Percentiles rank a stretch among this genome's conserved stretches.
phyloP scores from a whole-genome alignment of 2,113 vertebrate genomes.

The Paramisgurnus dabryanus region DNA sequence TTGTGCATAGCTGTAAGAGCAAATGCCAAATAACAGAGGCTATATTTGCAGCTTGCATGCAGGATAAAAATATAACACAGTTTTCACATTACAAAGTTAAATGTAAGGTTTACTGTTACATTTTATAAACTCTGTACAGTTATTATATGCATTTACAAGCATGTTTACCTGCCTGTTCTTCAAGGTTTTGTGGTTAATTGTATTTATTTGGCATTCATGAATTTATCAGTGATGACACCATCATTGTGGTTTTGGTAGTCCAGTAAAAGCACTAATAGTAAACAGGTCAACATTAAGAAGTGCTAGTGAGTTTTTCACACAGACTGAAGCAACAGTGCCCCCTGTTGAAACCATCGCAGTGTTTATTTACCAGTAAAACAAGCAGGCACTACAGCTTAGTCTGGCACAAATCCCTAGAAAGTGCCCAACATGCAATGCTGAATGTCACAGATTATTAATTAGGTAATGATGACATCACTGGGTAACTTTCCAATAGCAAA shows the following conservation, averaged over 20 bases:
- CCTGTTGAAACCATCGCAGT: slow-evolving; percentile 61
- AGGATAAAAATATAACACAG: background rate
- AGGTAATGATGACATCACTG: no score
- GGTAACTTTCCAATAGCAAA: no score
- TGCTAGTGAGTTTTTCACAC: background rate
- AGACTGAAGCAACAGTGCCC: slow-evolving; percentile 70
- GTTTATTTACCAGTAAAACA: no score
- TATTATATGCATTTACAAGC: background rate
- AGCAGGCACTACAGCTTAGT: no score
- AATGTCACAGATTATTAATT: no score
- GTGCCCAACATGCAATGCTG: no score
- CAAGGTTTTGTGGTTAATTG: background rate
- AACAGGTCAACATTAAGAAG: slow-evolving; percentile 5
- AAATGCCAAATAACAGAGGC: background rate
- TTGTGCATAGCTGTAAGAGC: background rate
- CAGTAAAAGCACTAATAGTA: background rate
- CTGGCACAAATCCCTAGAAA: no score
- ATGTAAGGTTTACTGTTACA: background rate
- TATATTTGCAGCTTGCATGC: background rate
- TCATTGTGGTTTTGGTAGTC: background rate
- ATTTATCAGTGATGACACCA: background rate
- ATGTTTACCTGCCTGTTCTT: background rate
- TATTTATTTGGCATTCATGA: no score
- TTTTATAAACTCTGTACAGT: background rate
- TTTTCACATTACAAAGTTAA: background rate